Evolutionary conservation across 2,888 invertebrate species (phyloP).

Genomic region (Dascillus cervinus): DNA sequence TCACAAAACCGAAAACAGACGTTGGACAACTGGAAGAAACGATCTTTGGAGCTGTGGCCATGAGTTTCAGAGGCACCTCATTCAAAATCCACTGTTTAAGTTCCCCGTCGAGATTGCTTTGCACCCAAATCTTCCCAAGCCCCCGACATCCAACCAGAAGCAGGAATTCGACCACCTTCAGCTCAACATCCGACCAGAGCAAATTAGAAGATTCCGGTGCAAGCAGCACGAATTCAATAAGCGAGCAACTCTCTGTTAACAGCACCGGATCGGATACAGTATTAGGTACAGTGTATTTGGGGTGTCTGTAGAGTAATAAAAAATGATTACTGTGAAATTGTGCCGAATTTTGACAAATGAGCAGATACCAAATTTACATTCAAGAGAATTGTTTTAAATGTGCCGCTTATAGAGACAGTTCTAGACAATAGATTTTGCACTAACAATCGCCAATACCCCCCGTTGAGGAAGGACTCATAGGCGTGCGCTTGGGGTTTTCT

Average conservation of each 20-base stretch:
- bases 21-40: conserved; percentile 77
- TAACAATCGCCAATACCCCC: no score
- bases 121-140: conserved; percentile 43
- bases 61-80: conserved; percentile 81
- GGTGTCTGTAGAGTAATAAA: no score
- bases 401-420: no score
- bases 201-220: conserved; percentile 33
- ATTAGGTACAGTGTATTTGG: conserved; percentile 26
- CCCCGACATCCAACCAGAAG: conserved; percentile 24
- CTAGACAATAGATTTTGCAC: no score
- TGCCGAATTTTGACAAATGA: no score
- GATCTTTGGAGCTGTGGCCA: conserved; percentile 86
- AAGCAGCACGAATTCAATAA: conserved; percentile 33
- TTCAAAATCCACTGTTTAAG: conserved; percentile 70
- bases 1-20: conserved; percentile 59
- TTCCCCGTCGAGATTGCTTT: conserved; percentile 33
- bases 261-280: conserved; percentile 37
- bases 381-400: no score
- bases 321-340: no score
- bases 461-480: no score
- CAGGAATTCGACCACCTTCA: conserved; percentile 24
- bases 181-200: conserved; percentile 25
- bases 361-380: no score
- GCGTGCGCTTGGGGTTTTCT: no score
- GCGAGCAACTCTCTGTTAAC: conserved; percentile 31